Base-by-base conservation (phyloP, 2,113 vertebrate species). In the Brachionichthys hirsutus region DNA sequence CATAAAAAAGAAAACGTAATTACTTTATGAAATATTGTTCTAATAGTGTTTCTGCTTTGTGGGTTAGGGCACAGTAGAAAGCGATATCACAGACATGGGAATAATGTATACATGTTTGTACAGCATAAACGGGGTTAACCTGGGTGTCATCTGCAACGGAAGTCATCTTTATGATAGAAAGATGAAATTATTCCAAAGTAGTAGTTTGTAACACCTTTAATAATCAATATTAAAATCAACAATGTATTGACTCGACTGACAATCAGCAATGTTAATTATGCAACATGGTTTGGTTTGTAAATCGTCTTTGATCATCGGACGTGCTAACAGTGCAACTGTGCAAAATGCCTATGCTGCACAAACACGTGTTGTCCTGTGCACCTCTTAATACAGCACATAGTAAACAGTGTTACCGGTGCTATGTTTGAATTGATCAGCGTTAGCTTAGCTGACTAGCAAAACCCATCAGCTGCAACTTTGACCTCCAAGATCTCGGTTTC, bases 1-100 rank as follows among this genome's bases (percentile, higher is more conserved):
- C 50, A 47, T 30, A 30, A 30, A 30, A 44, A 42, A 42, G 61
- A 56, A 72, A 70, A 69, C 62, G 38, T 69, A 57, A 68, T 70
- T 68, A 75, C 60, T 54, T 72, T 58, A 16, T 45, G 59, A 59
- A 53, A 51, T 38, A 45, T 67, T 62, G 54, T 69, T 81, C 69
- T 72, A 70, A 67, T 58, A 42, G 68, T 17, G 57, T 68, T 75
- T 76, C 65, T 67, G 24, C 24, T 73, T 75, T 70, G 63, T 12
- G 57, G 61, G 49, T 17, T 15, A 53, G 40, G 12, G 44, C 44
- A 34, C 54, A 50, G 40, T 41, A 36, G 48, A 40, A 47, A 20
- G n/a, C 48, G 18, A 73, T 35, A 43, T 50, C 36, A 44, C 36
- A 35, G 66, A 52, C 53, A 67, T 35, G 51, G 35, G 38, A 35